Conservation (phyloP, 1,140 invertebrate genomes). For the Spodoptera frugiperda region DNA sequence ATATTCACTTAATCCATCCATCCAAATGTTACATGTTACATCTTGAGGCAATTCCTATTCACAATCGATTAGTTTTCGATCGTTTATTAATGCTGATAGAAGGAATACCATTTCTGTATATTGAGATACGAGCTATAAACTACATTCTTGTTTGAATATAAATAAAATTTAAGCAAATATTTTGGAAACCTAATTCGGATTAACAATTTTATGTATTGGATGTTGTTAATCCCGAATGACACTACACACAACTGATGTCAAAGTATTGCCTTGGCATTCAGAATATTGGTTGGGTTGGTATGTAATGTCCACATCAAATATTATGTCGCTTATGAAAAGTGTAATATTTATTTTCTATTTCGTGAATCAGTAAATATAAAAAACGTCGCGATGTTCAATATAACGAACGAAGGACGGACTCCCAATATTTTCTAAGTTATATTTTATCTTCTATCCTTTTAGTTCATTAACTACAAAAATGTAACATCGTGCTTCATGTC, state of each 20-base stretch:
- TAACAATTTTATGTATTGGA: slow-evolving; percentile 48
- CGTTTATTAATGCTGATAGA: slow-evolving; percentile 58
- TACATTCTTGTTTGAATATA: slow-evolving; percentile 67
- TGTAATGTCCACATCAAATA: slow-evolving; percentile 19
- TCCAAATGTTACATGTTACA: slow-evolving; percentile 61
- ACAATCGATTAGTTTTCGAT: slow-evolving; percentile 63
- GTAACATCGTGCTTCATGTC: slow-evolving; percentile 52
- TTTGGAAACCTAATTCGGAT: slow-evolving; percentile 53
- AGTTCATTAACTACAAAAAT: slow-evolving; percentile 56
- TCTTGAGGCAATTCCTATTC: slow-evolving; percentile 71
- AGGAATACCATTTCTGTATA: slow-evolving; percentile 61
- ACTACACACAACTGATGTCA: neutral
- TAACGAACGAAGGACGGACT: slow-evolving; percentile 29
- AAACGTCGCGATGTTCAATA: slow-evolving; percentile 24
- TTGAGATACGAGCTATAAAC: slow-evolving; percentile 64
- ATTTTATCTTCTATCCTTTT: slow-evolving; percentile 42
- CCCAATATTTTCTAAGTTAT: slow-evolving; percentile 26
- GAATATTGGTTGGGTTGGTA: neutral
- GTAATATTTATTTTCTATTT: slow-evolving; percentile 26
- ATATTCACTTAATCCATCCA: slow-evolving; percentile 54
- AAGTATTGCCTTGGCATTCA: slow-evolving; percentile 8
- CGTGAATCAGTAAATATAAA: slow-evolving; percentile 22
- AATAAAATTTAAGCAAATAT: slow-evolving; percentile 68
- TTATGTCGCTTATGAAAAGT: slow-evolving; percentile 25
- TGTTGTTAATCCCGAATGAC: slow-evolving; percentile 41